Percentiles rank a stretch among this genome's conserved stretches.
These are phyloP conservation scores for Tinamus major DNA, from an alignment of 2,797 vertebrate species.

Conservation along the genomic window DNA sequence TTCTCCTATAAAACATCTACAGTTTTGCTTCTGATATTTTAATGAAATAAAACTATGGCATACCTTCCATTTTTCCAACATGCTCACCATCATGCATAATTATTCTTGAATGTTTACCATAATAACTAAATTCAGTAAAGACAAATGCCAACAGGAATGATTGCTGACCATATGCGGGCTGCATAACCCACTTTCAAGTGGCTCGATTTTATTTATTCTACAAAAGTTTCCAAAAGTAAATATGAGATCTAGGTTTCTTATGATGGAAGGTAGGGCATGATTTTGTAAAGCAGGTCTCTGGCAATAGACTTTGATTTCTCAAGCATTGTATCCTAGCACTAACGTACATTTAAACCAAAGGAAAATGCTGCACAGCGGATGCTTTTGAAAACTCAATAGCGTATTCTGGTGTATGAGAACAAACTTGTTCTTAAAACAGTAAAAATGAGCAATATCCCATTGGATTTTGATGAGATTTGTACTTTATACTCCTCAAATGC, in stretches of 20 bases:
- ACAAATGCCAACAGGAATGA: neutral
- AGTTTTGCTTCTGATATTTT: neutral
- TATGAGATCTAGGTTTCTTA: neutral
- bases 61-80: neutral
- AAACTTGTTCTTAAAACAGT: neutral
- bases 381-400: neutral
- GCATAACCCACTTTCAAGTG: neutral
- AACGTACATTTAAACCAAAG: neutral
- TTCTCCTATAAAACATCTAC: neutral
- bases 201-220: neutral
- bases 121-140: neutral
- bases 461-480: neutral
- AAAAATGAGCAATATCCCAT: neutral
- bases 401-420: neutral
- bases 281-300: neutral
- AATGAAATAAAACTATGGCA: neutral
- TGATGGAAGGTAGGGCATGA: neutral
- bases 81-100: neutral
- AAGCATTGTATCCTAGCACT: neutral
- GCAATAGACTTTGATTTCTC: neutral
- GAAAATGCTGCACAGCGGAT: neutral
- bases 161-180: neutral
- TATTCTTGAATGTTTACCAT: neutral
- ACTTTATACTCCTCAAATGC: neutral
- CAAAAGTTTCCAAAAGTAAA: neutral